phyloP scores from a whole-genome alignment of 1,140 invertebrate genomes.

The Lasaia peninsularis region DNA sequence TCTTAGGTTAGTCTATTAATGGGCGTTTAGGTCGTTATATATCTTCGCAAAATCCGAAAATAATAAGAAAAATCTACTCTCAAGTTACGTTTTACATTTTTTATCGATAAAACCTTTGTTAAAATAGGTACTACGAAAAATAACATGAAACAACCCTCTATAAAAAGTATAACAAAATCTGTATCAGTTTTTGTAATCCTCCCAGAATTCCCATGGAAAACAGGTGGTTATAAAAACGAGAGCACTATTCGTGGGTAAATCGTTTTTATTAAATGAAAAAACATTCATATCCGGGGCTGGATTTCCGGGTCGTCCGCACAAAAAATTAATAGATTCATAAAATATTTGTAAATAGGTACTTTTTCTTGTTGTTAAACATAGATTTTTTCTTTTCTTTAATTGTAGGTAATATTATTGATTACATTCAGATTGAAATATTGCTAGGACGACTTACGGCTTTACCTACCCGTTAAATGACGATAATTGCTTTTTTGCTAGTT shows the following conservation, averaged over 20 bases:
- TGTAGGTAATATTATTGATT: too few relatives aligned
- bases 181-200: slow-evolving; percentile 34
- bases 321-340: slow-evolving; percentile 55
- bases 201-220: slow-evolving; percentile 48
- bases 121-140: slow-evolving; percentile 11
- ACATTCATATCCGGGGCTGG: slow-evolving; percentile 44
- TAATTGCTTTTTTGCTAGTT: too few relatives aligned
- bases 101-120: neutral
- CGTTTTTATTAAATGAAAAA: slow-evolving; percentile 58
- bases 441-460: too few relatives aligned
- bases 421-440: too few relatives aligned
- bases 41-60: too few relatives aligned
- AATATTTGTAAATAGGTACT: slow-evolving; percentile 46
- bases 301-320: slow-evolving; percentile 54
- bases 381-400: neutral
- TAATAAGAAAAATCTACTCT: too few relatives aligned
- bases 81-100: too few relatives aligned
- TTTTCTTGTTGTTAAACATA: slow-evolving; percentile 12
- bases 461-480: too few relatives aligned
- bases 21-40: too few relatives aligned
- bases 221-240: slow-evolving; percentile 63
- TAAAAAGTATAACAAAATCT: slow-evolving; percentile 26
- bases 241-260: slow-evolving; percentile 47
- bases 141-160: slow-evolving; percentile 6
- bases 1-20: too few relatives aligned